Percentiles rank a stretch among this genome's conserved stretches.
Conservation (phyloP, 2,113 vertebrate genomes). For the Salvelinus alpinus region DNA sequence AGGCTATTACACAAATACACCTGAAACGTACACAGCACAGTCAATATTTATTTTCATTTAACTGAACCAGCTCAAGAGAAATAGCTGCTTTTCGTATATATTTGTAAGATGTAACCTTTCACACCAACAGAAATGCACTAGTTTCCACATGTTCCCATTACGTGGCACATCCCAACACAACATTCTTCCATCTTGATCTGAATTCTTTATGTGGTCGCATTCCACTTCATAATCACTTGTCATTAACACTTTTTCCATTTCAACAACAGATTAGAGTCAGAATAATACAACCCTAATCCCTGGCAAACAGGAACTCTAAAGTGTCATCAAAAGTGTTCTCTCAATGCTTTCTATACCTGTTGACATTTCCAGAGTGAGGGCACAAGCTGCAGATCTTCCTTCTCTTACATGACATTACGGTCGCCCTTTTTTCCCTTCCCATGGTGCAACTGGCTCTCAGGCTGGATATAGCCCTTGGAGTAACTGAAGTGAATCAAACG, state of each 20-base stretch:
- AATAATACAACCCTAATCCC: too few relatives aligned
- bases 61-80: background rate
- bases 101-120: background rate
- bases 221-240: too few relatives aligned
- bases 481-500: slow-evolving; percentile 57
- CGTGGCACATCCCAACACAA: background rate
- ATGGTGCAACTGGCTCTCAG: slow-evolving; percentile 57
- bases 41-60: too few relatives aligned
- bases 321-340: background rate
- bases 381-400: slow-evolving; percentile 1
- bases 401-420: background rate
- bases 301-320: background rate
- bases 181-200: too few relatives aligned
- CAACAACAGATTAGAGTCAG: too few relatives aligned
- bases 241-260: too few relatives aligned
- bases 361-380: slow-evolving; percentile 7
- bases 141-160: too few relatives aligned
- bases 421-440: slow-evolving; percentile 30
- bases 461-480: slow-evolving; percentile 38
- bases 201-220: too few relatives aligned
- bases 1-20: background rate
- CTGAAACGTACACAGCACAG: background rate
- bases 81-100: background rate
- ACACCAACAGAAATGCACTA: background rate
- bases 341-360: background rate